phyloP scores from a whole-genome alignment of 2,888 invertebrate genomes.

The Stenurella melanura region DNA sequence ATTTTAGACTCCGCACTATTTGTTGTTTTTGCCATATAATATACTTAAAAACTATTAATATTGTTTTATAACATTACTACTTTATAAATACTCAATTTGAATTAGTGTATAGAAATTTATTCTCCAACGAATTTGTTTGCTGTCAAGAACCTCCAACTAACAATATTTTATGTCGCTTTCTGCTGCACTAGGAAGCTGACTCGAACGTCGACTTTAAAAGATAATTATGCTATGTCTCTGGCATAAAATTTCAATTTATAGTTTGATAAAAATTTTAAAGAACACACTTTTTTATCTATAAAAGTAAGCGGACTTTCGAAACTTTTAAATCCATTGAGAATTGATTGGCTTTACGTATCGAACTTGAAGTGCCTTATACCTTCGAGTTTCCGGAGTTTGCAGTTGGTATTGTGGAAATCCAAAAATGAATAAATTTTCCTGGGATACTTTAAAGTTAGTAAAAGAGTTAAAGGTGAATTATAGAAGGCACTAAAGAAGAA shows the following conservation, averaged over 20 bases:
- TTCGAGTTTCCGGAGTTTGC: slow-evolving; percentile 41
- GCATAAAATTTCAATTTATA: slow-evolving; percentile 58
- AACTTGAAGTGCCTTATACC: slow-evolving; percentile 66
- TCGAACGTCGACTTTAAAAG: slow-evolving; percentile 34
- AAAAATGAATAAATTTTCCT: slow-evolving; percentile 34
- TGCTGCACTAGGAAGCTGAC: slow-evolving; percentile 17
- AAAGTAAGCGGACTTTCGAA: slow-evolving; percentile 57
- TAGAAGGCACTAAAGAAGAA: slow-evolving; percentile 3
- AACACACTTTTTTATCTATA: slow-evolving; percentile 54
- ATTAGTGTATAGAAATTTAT: neutral
- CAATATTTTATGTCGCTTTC: neutral
- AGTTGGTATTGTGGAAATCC: slow-evolving; percentile 29
- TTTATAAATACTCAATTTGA: too few species aligned
- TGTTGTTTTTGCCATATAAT: too few species aligned
- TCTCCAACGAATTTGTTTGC: neutral
- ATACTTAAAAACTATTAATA: too few species aligned
- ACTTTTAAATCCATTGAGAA: slow-evolving; percentile 66
- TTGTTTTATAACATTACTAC: too few species aligned
- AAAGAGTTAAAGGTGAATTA: slow-evolving; percentile 23
- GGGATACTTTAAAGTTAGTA: slow-evolving; percentile 25
- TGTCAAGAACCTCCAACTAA: neutral
- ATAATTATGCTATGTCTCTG: slow-evolving; percentile 46
- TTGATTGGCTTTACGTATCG: slow-evolving; percentile 69
- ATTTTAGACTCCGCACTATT: too few species aligned
- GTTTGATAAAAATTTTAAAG: slow-evolving; percentile 45